These are phyloP conservation scores for Lasiommata megera DNA, from an alignment of 2,888 invertebrate genomes.

Conservation along the genomic window DNA sequence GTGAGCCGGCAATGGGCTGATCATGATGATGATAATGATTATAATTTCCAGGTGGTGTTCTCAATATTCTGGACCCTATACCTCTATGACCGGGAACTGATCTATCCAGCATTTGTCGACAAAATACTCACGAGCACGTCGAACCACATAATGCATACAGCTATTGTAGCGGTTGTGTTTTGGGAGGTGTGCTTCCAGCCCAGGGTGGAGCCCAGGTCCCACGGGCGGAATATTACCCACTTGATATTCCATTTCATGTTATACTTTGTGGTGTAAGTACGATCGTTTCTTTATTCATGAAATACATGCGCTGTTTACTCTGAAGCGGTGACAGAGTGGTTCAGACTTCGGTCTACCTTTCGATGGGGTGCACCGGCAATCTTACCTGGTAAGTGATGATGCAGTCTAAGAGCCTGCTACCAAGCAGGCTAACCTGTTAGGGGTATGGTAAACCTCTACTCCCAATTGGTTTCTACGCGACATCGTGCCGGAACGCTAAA, in stretches of 20 bases:
- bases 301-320: too few relatives aligned
- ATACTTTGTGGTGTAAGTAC: slow-evolving; percentile 63
- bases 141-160: slow-evolving; percentile 64
- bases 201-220: slow-evolving; percentile 48
- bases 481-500: too few relatives aligned
- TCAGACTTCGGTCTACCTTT: too few relatives aligned
- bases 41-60: slow-evolving; percentile 55
- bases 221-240: slow-evolving; percentile 47
- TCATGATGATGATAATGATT: not conserved
- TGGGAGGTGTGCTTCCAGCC: slow-evolving; percentile 55
- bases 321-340: too few relatives aligned
- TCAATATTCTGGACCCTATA: slow-evolving; percentile 61
- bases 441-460: too few relatives aligned
- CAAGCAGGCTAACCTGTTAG: too few relatives aligned
- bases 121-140: slow-evolving; percentile 44
- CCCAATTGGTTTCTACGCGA: too few relatives aligned
- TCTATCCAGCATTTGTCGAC: slow-evolving; percentile 54
- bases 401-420: too few relatives aligned
- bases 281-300: too few relatives aligned
- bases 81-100: slow-evolving; percentile 50
- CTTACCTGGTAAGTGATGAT: too few relatives aligned
- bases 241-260: slow-evolving; percentile 42
- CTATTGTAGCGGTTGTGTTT: slow-evolving; percentile 52
- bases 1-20: too few relatives aligned
- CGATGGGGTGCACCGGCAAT: too few relatives aligned